Evolutionary conservation across 2,797 vertebrate species (phyloP).

Genomic region (Ptychobarbus kaznakovi): DNA sequence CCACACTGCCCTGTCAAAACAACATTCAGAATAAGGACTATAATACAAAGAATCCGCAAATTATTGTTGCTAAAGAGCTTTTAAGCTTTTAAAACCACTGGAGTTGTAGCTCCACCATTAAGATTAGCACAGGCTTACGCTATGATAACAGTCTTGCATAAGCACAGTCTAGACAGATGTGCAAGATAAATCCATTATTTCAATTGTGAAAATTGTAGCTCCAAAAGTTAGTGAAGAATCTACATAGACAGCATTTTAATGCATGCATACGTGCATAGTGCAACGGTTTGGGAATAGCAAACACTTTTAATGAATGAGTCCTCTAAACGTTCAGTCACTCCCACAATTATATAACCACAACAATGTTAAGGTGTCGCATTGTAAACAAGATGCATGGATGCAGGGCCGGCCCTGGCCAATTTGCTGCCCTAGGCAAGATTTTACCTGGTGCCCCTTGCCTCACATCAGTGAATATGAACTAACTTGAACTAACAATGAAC

Average conservation of each 20-base stretch:
- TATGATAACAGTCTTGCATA: conserved; percentile 10
- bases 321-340: background rate
- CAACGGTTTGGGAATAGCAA: background rate
- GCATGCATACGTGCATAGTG: no score
- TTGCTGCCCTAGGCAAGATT: no score
- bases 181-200: conserved; percentile 9
- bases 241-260: background rate
- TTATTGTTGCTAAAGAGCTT: conserved; percentile 36
- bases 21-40: conserved; percentile 23
- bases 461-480: no score
- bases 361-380: background rate
- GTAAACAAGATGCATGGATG: background rate
- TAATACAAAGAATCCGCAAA: conserved; percentile 20
- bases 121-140: conserved; percentile 37
- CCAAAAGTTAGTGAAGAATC: background rate
- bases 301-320: background rate
- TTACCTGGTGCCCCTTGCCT: no score
- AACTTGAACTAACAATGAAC: no score
- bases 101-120: background rate
- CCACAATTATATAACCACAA: background rate
- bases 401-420: no score
- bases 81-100: conserved; percentile 47
- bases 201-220: background rate
- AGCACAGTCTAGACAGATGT: conserved; percentile 25
- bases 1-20: conserved; percentile 6